These are phyloP conservation scores for Cygnus atratus DNA, from an alignment of 2,113 vertebrate species.

Conservation along the genomic window DNA sequence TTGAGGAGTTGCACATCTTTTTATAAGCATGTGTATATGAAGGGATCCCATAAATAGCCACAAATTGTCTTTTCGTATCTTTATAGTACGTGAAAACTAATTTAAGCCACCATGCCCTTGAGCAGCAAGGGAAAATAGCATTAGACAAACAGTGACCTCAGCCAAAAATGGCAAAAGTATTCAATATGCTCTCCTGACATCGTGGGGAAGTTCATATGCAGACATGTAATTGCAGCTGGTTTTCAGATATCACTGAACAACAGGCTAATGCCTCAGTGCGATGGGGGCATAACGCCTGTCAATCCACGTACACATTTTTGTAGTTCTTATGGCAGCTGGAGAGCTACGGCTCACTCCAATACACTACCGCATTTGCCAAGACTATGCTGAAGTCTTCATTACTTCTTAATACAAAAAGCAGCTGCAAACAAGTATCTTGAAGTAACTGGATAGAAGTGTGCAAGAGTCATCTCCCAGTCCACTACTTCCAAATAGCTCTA, in stretches of 20 bases:
- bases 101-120: constrained; percentile 64
- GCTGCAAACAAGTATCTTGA: neutral
- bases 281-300: neutral
- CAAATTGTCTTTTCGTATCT: neutral
- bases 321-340: neutral
- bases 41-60: neutral
- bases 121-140: constrained; percentile 72
- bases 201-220: constrained; percentile 75
- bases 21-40: neutral
- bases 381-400: neutral
- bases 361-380: neutral
- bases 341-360: neutral
- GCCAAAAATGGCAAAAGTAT: constrained; percentile 86
- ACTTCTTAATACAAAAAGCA: neutral
- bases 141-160: constrained; percentile 68
- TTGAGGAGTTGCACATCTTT: accelerated
- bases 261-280: neutral
- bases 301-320: neutral
- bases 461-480: neutral
- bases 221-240: constrained; percentile 72
- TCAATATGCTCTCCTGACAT: constrained; percentile 70
- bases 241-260: constrained; percentile 39
- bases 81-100: constrained; percentile 61
- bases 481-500: neutral
- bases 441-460: neutral